Base-by-base conservation (phyloP, 1,140 invertebrate genomes). In the Lamellibrachia luymesi region DNA sequence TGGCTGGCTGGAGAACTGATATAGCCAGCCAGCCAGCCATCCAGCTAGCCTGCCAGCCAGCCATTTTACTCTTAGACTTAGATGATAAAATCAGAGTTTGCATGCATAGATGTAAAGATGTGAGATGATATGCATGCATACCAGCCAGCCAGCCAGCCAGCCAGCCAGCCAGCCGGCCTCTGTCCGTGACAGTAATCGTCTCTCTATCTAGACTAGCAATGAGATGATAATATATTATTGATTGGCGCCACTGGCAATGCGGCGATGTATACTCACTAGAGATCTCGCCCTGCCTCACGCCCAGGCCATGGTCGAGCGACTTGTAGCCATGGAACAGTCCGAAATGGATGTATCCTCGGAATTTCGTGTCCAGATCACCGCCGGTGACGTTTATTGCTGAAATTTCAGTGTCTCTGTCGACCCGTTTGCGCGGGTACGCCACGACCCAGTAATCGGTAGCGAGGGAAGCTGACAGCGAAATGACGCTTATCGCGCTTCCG, bases 281-380 rank as follows among this genome's bases (percentile, higher is more conserved):
- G 52, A 92, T 92, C 27, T 56, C 50, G 27, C 51, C 92, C 27
- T 50, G 50, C 50, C 92, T 51, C 50, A 92, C 27, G 2, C 92
- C 92, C 5, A 92, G 51, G 7, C 92, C 92, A n/a, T 50, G 51
- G 52, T 92, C 92, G 10, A 92, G 92, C 52, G 50, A 51, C 51
- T 92, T 92, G 50, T 92, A 38, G 10, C 92, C 92, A 52, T 92
- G 51, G 92, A 92, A 92, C 51, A 92, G 51, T 92, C 92, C 92
- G 92, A 51, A 92, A 92, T 92, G 92, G 52, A 92, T 92, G n/a
- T 92, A 51, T 13, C 92, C 92, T 51, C 51, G 50, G 52, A 92
- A 92, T 52, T 92, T 92, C 2, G 92, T 92, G 27, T 52, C 50
- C 52, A 52, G 50, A 52, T 92, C 92, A 52, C 92, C 92, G n/a